Conservation (phyloP, 2,888 invertebrate species). For the Siphonodentalium dalli region DNA sequence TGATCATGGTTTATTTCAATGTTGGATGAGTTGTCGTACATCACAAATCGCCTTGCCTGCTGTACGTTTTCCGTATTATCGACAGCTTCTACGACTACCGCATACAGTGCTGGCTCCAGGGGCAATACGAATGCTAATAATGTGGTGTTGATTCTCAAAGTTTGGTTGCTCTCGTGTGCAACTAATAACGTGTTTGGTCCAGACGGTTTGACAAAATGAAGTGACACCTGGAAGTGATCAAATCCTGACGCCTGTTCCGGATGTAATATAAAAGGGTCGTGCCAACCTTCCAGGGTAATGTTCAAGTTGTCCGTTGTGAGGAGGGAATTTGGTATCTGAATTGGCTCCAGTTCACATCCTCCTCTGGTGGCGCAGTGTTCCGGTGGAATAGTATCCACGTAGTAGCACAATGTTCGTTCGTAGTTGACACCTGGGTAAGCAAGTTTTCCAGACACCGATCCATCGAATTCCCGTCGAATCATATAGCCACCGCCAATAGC, state of each 20-base stretch:
- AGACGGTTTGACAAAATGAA: conserved; percentile 13
- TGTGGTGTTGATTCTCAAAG: no score
- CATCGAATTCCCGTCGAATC: not conserved
- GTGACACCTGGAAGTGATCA: conserved; percentile 12
- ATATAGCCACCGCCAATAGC: conserved; percentile 4
- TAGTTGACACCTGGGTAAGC: no score
- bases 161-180: no score
- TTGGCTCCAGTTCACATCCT: conserved; percentile 12
- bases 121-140: no score
- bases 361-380: conserved; percentile 4
- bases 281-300: conserved; percentile 22
- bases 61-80: conserved; percentile 32
- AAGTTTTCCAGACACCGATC: no score
- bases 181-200: not conserved
- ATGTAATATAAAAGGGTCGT: conserved; percentile 15
- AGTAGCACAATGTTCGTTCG: conserved; percentile 14
- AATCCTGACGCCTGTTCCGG: conserved; percentile 14
- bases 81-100: conserved; percentile 26
- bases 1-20: no score
- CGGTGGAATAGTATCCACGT: conserved; percentile 6
- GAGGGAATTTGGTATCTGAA: conserved; percentile 8
- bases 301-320: not conserved
- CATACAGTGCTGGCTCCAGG: conserved; percentile 23
- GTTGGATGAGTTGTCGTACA: conserved; percentile 34
- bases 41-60: conserved; percentile 31